Evolutionary conservation across 2,797 vertebrate genomes (phyloP), one percentile per base, ranked within the genome.

Genomic region (Tapera naevia): DNA sequence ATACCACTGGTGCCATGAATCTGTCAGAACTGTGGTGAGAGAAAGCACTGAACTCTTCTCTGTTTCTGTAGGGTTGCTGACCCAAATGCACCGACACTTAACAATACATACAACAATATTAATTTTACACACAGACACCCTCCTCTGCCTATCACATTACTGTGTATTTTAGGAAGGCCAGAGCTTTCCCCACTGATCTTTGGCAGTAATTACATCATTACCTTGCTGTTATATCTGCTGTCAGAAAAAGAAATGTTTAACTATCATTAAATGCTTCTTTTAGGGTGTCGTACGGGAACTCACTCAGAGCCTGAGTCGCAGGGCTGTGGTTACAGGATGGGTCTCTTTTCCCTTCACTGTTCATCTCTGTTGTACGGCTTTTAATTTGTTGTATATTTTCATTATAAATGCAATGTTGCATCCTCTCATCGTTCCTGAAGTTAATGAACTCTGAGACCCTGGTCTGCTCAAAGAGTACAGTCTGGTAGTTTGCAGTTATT

Each of bases 401-500:
- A 1, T 91, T 86, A 82, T 35, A 85, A 64, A 67, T 57, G 86
- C 64, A 43, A 8, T 3, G 24, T 65, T 69, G 57, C 65, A 61
- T 88, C 46, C 53, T 80, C 41, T 76, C 4, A 1, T n/a, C 39
- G 91, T 85, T 70, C 5, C 2, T 27, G 43, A 64, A 94, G 64
- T 80, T 89, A 91, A 89, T 61, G 53, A 93, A 87, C 81, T 91
- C 78, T 2, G 35, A 73, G 78, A 32, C 62, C 43, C 37, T 56
- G 48, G 11, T 71, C 62, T 90, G 43, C 73, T 79, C 60, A 79
- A 84, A 88, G 80, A 69, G 32, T 35, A 46, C 30, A 61, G 0
- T 71, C 75, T 67, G 65, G 67, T 71, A 71, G 84, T 93, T 62
- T 81, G 80, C 67, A 86, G 57, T n/a, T 76, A 81, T 88, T 89